Percentiles rank a stretch among this genome's conserved stretches.
Evolutionary conservation across 2,797 vertebrate species (phyloP).

Genomic region (Lagodon rhomboides): DNA sequence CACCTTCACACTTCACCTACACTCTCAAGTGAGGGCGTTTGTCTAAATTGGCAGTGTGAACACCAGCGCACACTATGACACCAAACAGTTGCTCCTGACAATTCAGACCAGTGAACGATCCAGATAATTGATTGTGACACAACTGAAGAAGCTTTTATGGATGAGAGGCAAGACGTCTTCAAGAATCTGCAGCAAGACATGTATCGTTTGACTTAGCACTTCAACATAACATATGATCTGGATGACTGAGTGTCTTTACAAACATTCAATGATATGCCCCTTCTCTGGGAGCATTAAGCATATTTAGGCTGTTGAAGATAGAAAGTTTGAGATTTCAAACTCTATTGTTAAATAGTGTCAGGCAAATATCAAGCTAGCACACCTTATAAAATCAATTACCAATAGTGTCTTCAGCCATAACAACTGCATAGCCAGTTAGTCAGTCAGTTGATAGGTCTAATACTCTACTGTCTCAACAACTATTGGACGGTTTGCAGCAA

Average conservation of each 20-base stretch:
- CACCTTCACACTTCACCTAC: slow-evolving; percentile 60
- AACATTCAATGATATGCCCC: background rate
- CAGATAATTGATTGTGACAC: background rate
- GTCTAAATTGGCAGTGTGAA: slow-evolving; percentile 25
- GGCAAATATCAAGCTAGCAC: background rate
- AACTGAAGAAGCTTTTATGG: background rate
- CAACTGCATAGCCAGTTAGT: background rate
- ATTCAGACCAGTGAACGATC: background rate
- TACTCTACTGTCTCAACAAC: background rate
- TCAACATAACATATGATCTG: background rate
- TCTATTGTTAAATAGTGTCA: background rate
- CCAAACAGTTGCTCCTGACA: slow-evolving; percentile 25
- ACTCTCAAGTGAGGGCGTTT: slow-evolving; percentile 24
- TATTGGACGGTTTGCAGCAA: background rate
- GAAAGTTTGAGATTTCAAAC: background rate
- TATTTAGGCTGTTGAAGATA: background rate
- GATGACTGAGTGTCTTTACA: background rate
- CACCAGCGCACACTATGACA: slow-evolving; percentile 8
- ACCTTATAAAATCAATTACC: background rate
- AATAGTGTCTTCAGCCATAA: background rate
- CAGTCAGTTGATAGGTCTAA: too few relatives aligned
- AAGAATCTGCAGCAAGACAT: background rate
- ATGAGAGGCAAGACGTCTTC: background rate
- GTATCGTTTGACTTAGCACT: background rate
- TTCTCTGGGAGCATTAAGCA: background rate